Conservation (phyloP, 2,888 invertebrate species). For the Deilephila elpenor region DNA sequence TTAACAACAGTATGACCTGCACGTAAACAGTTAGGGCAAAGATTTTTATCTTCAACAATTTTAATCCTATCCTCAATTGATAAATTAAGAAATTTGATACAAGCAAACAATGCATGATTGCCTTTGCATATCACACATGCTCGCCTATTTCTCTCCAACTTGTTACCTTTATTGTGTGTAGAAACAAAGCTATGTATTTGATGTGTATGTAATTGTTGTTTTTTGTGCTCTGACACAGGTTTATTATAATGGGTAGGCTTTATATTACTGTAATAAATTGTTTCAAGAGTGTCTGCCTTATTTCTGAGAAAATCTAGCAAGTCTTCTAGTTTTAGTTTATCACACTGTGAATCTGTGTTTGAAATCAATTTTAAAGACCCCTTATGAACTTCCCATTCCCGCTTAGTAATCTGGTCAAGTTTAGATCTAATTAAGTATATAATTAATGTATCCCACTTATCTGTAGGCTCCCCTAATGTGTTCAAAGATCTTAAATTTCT, state of each 20-base stretch:
- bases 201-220: not conserved
- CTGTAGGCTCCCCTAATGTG: slow-evolving; percentile 33
- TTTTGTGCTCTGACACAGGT: not conserved
- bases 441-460: slow-evolving; percentile 34
- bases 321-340: not conserved
- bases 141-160: no score
- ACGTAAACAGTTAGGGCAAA: no score
- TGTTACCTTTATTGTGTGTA: no score
- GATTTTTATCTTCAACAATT: no score
- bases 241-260: no score
- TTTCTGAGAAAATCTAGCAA: not conserved
- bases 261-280: not conserved
- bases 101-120: no score
- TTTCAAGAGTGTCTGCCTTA: not conserved
- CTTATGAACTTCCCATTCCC: slow-evolving; percentile 36
- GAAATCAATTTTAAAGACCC: slow-evolving; percentile 9
- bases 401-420: slow-evolving; percentile 31
- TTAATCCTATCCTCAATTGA: no score
- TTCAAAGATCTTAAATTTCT: slow-evolving; percentile 34
- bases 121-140: no score
- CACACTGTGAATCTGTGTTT: not conserved
- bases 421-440: slow-evolving; percentile 33
- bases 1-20: no score
- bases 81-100: no score
- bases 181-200: no score